Conservation (phyloP, 2,888 invertebrate species). For the Uloborus plumipes region DNA sequence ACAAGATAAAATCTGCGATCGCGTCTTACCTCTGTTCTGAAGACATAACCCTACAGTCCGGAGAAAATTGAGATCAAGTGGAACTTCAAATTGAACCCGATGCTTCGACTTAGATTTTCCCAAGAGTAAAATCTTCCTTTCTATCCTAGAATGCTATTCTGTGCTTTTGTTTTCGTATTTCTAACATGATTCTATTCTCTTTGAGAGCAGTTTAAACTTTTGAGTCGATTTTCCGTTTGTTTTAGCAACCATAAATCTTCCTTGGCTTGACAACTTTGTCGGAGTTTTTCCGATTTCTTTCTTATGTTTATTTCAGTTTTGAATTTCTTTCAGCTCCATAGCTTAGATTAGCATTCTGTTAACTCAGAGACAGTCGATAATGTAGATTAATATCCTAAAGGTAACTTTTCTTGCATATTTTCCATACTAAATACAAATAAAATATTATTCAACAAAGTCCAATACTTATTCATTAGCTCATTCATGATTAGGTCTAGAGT, state of each 20-base stretch:
- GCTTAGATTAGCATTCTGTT: slow-evolving; percentile 56
- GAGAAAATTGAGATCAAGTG: slow-evolving; percentile 54
- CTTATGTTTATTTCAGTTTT: slow-evolving; percentile 9
- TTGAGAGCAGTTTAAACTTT: slow-evolving; percentile 53
- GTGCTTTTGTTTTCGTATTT: slow-evolving; percentile 5
- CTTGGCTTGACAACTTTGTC: slow-evolving; percentile 51
- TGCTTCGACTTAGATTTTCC: slow-evolving; percentile 31
- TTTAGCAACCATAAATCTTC: slow-evolving; percentile 56
- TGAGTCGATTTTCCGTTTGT: slow-evolving; percentile 59
- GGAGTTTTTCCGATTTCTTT: slow-evolving; percentile 28
- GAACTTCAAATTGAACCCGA: slow-evolving; percentile 38
- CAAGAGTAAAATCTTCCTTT: slow-evolving; percentile 38
- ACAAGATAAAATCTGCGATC: too few relatives aligned
- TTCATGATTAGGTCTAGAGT: too few relatives aligned
- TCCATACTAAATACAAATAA: too few relatives aligned
- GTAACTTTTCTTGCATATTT: too few relatives aligned
- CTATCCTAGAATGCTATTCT: slow-evolving; percentile 24
- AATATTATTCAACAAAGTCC: too few relatives aligned
- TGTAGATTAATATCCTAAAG: too few relatives aligned
- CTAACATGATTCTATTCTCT: slow-evolving; percentile 46
- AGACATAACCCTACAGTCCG: too few relatives aligned
- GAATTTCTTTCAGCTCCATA: slow-evolving; percentile 24
- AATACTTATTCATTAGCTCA: too few relatives aligned
- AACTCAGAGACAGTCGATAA: slow-evolving; percentile 3
- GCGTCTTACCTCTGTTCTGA: too few relatives aligned